Percentiles rank a stretch among this genome's conserved stretches.
Conservation (phyloP, 2,888 invertebrate genomes). For the Agrochola lychnidis region DNA sequence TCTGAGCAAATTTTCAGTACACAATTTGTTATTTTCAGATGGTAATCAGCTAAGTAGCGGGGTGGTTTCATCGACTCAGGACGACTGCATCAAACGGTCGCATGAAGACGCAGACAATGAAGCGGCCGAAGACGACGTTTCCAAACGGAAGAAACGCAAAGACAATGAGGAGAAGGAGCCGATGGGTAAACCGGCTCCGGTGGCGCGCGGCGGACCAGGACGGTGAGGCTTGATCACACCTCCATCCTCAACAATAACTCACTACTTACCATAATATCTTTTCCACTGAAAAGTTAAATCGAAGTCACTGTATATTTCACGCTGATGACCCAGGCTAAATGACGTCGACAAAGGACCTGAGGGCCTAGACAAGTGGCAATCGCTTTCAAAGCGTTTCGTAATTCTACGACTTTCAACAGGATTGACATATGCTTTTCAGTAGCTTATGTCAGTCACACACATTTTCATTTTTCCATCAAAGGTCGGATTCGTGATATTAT, state of each 20-base stretch:
- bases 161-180: conserved; percentile 92
- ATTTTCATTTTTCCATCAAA: no score
- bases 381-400: no score
- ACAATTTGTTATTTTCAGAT: conserved; percentile 65
- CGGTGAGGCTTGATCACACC: conserved; percentile 71
- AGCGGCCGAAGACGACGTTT: conserved; percentile 92
- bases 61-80: conserved; percentile 84
- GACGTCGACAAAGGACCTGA: background rate
- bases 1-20: conserved; percentile 9
- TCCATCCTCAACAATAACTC: background rate
- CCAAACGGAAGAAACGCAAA: conserved; percentile 94
- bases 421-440: no score
- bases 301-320: background rate
- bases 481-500: no score
- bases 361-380: no score
- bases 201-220: conserved; percentile 80
- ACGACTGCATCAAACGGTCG: conserved; percentile 79
- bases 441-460: no score
- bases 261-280: background rate
- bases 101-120: conserved; percentile 90
- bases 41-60: conserved; percentile 82
- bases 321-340: background rate
- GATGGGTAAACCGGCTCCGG: conserved; percentile 87
- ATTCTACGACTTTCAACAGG: no score
- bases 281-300: background rate